Conservation (phyloP, 2,888 invertebrate genomes). For the Peribatodes rhomboidaria region DNA sequence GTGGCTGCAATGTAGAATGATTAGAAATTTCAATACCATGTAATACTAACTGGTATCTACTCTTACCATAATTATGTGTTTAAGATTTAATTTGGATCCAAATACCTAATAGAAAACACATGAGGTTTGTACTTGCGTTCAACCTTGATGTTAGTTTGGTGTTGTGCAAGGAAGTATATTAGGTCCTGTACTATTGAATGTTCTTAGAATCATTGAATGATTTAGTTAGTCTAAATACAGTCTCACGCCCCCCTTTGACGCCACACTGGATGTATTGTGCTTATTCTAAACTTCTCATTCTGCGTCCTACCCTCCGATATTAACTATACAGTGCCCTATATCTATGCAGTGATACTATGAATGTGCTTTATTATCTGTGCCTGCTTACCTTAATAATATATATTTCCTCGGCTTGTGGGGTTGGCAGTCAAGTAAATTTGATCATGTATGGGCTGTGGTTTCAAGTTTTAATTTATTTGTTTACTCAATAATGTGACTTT, state of each 20-base stretch:
- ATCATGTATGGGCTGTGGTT: slow-evolving; percentile 17
- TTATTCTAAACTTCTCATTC: slow-evolving; percentile 30
- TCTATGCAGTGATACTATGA: slow-evolving; percentile 51
- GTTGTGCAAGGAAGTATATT: slow-evolving; percentile 60
- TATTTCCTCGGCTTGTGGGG: slow-evolving; percentile 69
- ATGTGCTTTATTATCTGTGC: slow-evolving; percentile 55
- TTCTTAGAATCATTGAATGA: slow-evolving; percentile 45
- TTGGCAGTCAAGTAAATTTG: slow-evolving; percentile 57
- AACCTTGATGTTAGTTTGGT: slow-evolving; percentile 60
- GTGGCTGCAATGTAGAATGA: too few species aligned
- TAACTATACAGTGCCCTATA: slow-evolving; percentile 35
- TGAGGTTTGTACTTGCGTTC: slow-evolving; percentile 44
- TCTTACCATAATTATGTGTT: background rate
- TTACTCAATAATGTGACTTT: background rate
- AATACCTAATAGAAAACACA: slow-evolving; percentile 23
- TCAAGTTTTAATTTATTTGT: slow-evolving; percentile 4
- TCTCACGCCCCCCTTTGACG: slow-evolving; percentile 55
- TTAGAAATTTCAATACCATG: too few species aligned
- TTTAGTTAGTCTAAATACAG: slow-evolving; percentile 37
- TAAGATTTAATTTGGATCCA: background rate
- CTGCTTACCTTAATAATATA: slow-evolving; percentile 76
- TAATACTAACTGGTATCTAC: too few species aligned
- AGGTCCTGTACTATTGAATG: slow-evolving; percentile 55
- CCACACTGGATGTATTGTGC: slow-evolving; percentile 62
- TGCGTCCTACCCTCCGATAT: slow-evolving; percentile 28